phyloP scores from a whole-genome alignment of 2,113 vertebrate genomes.

The Todiramphus chloris region DNA sequence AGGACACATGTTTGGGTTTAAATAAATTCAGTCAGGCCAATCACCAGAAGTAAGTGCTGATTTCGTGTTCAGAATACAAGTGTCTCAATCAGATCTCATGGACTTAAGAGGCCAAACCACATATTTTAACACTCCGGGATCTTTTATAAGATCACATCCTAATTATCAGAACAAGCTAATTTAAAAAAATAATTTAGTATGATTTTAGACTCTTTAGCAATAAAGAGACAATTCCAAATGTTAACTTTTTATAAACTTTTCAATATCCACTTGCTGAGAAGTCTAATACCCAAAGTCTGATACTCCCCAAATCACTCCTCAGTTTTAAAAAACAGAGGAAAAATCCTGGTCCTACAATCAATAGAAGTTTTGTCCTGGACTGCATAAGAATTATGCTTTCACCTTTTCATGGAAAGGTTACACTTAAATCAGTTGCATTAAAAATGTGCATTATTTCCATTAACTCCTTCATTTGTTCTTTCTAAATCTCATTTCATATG shows the following conservation, averaged over 20 bases:
- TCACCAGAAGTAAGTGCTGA: background rate
- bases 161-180: background rate
- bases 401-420: background rate
- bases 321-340: background rate
- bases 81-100: background rate
- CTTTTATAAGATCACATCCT: background rate
- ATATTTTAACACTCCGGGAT: background rate
- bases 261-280: background rate
- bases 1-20: background rate
- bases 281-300: background rate
- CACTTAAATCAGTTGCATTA: background rate
- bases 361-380: background rate
- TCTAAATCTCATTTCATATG: background rate
- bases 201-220: background rate
- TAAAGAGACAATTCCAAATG: background rate
- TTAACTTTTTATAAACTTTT: background rate
- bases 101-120: background rate
- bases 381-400: background rate
- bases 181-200: background rate
- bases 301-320: background rate
- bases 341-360: background rate
- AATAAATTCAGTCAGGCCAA: background rate
- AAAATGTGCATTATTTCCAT: background rate
- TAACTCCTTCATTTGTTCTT: background rate
- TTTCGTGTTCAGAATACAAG: background rate